Percentiles rank a stretch among this genome's conserved stretches.
Evolutionary conservation across 2,113 vertebrate species (phyloP).

Genomic region (Halcyon senegalensis): DNA sequence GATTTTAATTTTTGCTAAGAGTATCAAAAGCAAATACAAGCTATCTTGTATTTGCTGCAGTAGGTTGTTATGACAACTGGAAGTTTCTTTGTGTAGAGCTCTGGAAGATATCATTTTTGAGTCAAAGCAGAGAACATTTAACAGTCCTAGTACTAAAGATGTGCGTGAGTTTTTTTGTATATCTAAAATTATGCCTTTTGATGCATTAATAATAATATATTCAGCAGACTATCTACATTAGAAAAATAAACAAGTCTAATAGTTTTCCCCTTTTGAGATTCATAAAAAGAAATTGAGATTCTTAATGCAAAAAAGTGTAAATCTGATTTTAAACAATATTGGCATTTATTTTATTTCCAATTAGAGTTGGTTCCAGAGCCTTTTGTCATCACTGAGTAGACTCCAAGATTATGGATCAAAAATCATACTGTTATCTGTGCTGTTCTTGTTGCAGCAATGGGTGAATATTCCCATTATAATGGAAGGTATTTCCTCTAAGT

Average conservation of each 20-base stretch:
- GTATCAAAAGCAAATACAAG: slow-evolving; percentile 20
- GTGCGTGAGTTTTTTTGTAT: neutral
- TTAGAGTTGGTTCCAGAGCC: neutral
- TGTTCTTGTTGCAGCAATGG: neutral
- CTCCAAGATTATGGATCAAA: neutral
- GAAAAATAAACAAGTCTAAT: neutral
- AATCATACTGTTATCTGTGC: neutral
- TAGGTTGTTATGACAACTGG: slow-evolving; percentile 75
- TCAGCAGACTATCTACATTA: neutral
- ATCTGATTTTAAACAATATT: neutral
- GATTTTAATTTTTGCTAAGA: neutral
- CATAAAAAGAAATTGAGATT: neutral
- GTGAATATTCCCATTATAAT: neutral
- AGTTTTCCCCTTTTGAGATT: neutral
- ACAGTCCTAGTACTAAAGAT: neutral
- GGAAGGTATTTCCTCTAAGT: neutral
- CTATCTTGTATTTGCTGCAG: slow-evolving; percentile 11
- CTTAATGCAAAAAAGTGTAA: neutral
- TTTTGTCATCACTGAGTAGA: neutral
- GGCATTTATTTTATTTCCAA: neutral
- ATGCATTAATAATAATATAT: neutral
- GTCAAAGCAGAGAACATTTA: neutral
- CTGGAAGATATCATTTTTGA: slow-evolving; percentile 1
- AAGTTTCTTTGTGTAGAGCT: slow-evolving; percentile 60
- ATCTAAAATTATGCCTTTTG: neutral